These are phyloP conservation scores for Lasioglossum pauxillum DNA, from an alignment of 2,888 invertebrate species.

Conservation along the genomic window DNA sequence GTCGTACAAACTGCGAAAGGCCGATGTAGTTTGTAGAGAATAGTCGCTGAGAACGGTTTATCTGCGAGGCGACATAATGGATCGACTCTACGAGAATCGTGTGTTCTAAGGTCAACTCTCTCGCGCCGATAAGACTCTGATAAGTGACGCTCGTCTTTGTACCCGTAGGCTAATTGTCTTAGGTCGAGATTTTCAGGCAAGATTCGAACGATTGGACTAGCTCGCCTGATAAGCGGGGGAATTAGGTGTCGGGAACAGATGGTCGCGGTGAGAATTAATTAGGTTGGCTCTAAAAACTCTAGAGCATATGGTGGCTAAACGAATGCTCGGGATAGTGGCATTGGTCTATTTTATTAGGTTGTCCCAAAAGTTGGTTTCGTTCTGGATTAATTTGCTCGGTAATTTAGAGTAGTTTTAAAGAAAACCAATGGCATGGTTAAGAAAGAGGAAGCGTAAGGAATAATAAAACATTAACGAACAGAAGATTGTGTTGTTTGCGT, in stretches of 20 bases:
- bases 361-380: too few relatives aligned
- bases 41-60: slow-evolving; percentile 25
- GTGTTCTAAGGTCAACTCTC: slow-evolving; percentile 24
- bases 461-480: too few relatives aligned
- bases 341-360: neutral
- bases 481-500: too few relatives aligned
- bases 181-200: neutral
- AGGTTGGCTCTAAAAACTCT: neutral
- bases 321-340: slow-evolving; percentile 6
- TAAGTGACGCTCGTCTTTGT: slow-evolving; percentile 35
- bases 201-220: neutral
- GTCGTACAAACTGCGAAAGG: neutral
- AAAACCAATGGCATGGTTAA: too few relatives aligned
- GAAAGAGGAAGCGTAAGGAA: too few relatives aligned
- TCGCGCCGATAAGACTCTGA: slow-evolving; percentile 39
- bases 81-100: neutral
- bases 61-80: neutral
- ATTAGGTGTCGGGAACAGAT: slow-evolving; percentile 5
- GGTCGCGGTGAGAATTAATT: slow-evolving; percentile 2
- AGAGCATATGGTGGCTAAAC: neutral
- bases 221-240: slow-evolving; percentile 14
- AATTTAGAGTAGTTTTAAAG: too few relatives aligned
- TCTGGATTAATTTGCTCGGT: too few relatives aligned
- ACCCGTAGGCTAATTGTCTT: slow-evolving; percentile 11
- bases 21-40: neutral